phyloP scores from a whole-genome alignment of 2,797 vertebrate species.

The Xiphophorus birchmanni region DNA sequence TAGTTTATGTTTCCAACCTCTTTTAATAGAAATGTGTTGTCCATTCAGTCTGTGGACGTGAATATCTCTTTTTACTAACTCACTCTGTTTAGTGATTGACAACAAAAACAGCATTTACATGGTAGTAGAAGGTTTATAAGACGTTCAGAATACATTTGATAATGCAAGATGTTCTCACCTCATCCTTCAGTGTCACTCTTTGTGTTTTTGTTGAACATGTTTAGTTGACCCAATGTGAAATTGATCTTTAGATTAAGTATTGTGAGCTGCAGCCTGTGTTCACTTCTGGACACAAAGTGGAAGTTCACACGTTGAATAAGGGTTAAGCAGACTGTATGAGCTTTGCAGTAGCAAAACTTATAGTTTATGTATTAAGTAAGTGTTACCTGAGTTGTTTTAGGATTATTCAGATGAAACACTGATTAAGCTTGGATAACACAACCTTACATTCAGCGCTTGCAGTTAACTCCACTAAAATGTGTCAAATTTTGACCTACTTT shows the following conservation, averaged over 20 bases:
- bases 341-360: background rate
- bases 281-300: background rate
- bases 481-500: background rate
- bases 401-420: background rate
- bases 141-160: background rate
- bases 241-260: background rate
- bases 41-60: background rate
- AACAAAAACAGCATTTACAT: background rate
- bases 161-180: background rate
- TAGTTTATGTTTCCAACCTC: background rate
- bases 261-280: background rate
- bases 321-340: background rate
- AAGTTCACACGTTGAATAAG: background rate
- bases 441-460: background rate
- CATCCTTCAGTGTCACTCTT: background rate
- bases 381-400: background rate
- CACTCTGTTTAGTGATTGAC: background rate
- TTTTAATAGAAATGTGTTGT: background rate
- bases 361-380: background rate
- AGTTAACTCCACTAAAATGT: background rate
- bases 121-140: background rate
- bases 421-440: background rate
- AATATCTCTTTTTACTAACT: background rate
- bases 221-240: background rate
- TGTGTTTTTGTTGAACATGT: background rate